Base-by-base conservation (phyloP, 2,797 vertebrate species). In the Characodon lateralis region DNA sequence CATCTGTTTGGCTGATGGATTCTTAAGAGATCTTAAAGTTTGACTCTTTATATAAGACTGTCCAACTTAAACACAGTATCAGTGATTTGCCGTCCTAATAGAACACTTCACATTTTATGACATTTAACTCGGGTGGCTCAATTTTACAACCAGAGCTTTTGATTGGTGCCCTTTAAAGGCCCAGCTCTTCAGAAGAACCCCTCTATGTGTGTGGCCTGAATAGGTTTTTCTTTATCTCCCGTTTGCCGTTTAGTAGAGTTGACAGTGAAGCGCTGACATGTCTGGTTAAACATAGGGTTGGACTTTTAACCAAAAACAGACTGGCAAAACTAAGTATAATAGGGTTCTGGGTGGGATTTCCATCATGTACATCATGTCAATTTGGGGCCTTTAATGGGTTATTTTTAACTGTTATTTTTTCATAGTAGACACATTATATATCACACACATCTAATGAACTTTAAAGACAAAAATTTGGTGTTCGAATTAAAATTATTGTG, bases 101-200 rank as follows among this genome's bases (percentile, higher is more conserved):
- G 73, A 66, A 82, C 79, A 61, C 87, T 90, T 89, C 8, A 81
- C 79, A 50, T 85, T 90, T 90, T 78, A 89, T 89, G 81, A 81
- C 83, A 76, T 79, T 83, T 86, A 76, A 79, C 85, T 83, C 79
- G 56, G 68, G 80, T 85, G 74, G 82, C 61, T 82, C 71, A 86
- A 86, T 80, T 90, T 83, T 76, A 91, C 78, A 81, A 80, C 76
- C 70, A 55, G 20, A 75, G 71, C 79, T 73, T 82, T 48, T 31
- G 41, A 56, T 81, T 76, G 76, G 48, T 90, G 87, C 80, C 89
- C 89, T 91, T 92, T 88, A 90, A 93, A 91, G 92, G 89, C 82
- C 85, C 5, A 6, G 41, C 88, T 79, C 72, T 50, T 82, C 51
- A 51, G 53, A 59, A 41, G 46, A 28, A 71, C 51, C 50, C 31